phyloP scores from a whole-genome alignment of 1,140 invertebrate species.

The Calliphora vicina region DNA sequence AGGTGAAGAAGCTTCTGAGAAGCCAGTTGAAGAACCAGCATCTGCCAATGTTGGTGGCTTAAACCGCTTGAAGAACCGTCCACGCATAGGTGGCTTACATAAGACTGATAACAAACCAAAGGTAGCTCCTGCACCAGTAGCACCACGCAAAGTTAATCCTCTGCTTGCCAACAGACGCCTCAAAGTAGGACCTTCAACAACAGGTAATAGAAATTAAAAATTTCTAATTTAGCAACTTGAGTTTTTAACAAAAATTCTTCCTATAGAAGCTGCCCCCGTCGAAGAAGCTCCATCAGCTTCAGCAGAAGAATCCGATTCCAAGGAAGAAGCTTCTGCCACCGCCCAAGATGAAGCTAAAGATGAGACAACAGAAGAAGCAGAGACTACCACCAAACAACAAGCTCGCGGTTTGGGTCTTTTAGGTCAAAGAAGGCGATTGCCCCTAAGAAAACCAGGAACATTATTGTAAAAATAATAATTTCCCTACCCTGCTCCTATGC shows the following conservation, averaged over 20 bases:
- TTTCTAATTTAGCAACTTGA: neutral
- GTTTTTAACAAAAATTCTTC: neutral
- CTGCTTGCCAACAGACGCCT: slow-evolving; percentile 59
- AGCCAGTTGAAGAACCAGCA: slow-evolving; percentile 42
- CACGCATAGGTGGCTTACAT: slow-evolving; percentile 54
- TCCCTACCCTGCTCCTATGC: neutral
- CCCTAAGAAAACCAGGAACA: slow-evolving; percentile 68
- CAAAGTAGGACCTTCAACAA: slow-evolving; percentile 44
- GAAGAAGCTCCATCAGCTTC: slow-evolving; percentile 50
- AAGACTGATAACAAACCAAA: slow-evolving; percentile 59
- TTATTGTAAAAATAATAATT: slow-evolving; percentile 52
- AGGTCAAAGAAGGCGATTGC: slow-evolving; percentile 69
- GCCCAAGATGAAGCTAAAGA: slow-evolving; percentile 51
- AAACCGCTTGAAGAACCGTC: slow-evolving; percentile 59
- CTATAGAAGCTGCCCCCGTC: slow-evolving; percentile 49
- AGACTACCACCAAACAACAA: slow-evolving; percentile 64
- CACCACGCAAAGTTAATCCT: slow-evolving; percentile 59
- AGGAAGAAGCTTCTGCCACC: slow-evolving; percentile 45
- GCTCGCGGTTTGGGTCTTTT: slow-evolving; percentile 69
- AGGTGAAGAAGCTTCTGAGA: slow-evolving; percentile 45
- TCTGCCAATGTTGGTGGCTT: slow-evolving; percentile 48
- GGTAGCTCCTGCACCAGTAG: slow-evolving; percentile 44
- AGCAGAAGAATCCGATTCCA: slow-evolving; percentile 43
- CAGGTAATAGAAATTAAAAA: slow-evolving; percentile 37
- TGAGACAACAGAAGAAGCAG: slow-evolving; percentile 64